A percentile compares a stretch with the other conserved stretches of the same genome.
Conservation (phyloP, 2,113 vertebrate species). For the Noctilio leporinus region DNA sequence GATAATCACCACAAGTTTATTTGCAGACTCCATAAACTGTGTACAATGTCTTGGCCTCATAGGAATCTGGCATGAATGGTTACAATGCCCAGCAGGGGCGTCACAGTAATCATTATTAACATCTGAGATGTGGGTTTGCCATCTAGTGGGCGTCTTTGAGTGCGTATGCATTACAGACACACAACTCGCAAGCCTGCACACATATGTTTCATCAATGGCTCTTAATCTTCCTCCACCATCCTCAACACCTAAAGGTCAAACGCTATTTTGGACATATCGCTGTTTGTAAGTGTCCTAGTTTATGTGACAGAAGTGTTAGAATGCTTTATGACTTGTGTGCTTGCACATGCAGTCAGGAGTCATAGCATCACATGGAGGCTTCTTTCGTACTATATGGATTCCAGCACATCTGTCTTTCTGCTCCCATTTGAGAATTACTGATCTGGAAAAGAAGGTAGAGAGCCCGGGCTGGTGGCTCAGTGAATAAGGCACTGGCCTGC, state of each 20-base stretch:
- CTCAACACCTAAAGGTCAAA: neutral
- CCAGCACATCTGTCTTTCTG: neutral
- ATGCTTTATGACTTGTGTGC: neutral
- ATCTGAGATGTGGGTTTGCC: constrained; percentile 65
- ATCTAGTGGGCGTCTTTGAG: constrained; percentile 60
- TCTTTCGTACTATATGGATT: neutral
- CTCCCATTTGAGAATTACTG: neutral
- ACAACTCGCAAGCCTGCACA: no score
- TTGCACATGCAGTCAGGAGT: neutral
- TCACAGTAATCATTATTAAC: neutral
- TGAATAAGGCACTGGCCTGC: no score
- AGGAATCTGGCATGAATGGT: constrained; percentile 18
- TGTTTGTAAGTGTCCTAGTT: neutral
- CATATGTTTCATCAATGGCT: neutral
- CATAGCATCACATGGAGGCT: neutral
- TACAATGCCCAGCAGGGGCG: constrained; percentile 6
- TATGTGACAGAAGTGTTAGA: neutral
- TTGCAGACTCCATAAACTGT: neutral
- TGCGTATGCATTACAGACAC: neutral
- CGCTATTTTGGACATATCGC: neutral
- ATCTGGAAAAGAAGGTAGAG: neutral
- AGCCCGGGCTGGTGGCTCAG: no score
- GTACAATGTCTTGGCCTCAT: neutral
- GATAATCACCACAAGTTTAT: neutral
- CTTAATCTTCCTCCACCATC: neutral